A percentile compares a stretch with the other conserved stretches of the same genome.
Conservation (phyloP, 2,113 vertebrate genomes). For the Ctenomys sociabilis region DNA sequence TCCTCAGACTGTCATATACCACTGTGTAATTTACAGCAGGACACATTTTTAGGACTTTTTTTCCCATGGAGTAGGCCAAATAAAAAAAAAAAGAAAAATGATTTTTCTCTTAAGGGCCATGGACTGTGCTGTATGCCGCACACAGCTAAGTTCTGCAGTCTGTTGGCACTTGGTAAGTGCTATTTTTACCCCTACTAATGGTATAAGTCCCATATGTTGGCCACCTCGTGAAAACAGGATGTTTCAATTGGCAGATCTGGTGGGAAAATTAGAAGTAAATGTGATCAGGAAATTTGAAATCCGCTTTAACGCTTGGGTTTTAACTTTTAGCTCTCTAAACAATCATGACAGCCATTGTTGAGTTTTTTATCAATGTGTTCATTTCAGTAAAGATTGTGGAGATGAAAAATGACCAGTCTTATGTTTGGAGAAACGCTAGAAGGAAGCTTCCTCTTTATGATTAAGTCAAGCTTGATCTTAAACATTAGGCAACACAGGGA, state of each 20-base stretch:
- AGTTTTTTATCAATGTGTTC: not conserved
- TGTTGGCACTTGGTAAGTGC: not conserved
- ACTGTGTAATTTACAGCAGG: not conserved
- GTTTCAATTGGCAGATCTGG: constrained; percentile 21
- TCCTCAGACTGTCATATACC: not conserved
- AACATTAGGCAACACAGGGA: no score
- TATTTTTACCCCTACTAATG: constrained; percentile 26
- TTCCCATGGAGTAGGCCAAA: not conserved
- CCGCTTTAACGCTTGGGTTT: constrained; percentile 14
- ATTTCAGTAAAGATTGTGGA: not conserved
- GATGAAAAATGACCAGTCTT: not conserved
- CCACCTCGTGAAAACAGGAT: constrained; percentile 11
- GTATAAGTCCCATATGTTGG: not conserved
- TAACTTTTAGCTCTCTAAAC: not conserved
- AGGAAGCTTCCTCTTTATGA: not conserved
- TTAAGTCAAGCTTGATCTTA: not conserved
- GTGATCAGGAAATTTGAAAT: not conserved
- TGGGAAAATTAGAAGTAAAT: constrained; percentile 47
- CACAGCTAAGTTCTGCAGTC: not conserved
- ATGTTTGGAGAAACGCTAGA: not conserved
- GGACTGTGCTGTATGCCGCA: not conserved
- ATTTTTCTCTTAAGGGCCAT: not conserved
- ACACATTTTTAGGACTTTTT: not conserved
- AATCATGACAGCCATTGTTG: not conserved
- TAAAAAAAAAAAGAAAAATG: not conserved